Evolutionary conservation across 2,888 invertebrate species (phyloP).

Genomic region (Oxycera nigricornis): DNA sequence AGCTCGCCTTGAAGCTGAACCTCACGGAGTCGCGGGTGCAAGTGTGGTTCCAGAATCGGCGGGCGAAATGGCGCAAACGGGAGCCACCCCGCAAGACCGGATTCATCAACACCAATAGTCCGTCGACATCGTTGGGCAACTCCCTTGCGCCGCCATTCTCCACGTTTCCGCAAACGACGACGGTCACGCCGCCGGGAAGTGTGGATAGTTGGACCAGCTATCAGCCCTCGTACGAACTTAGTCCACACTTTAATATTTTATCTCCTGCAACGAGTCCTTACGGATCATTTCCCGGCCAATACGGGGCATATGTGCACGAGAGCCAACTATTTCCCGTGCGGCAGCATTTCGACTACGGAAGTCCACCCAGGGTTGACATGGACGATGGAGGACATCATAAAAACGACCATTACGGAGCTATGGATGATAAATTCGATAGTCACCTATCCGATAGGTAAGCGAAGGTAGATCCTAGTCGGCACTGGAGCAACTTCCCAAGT

Average conservation of each 20-base stretch:
- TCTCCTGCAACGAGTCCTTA: slow-evolving; percentile 74
- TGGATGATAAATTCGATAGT: slow-evolving; percentile 58
- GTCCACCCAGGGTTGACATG: slow-evolving; percentile 60
- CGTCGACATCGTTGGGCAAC: slow-evolving; percentile 67
- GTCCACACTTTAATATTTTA: slow-evolving; percentile 76
- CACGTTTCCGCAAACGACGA: slow-evolving; percentile 68
- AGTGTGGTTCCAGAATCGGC: slow-evolving; percentile 71
- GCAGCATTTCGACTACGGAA: slow-evolving; percentile 66
- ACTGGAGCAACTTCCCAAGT: not conserved
- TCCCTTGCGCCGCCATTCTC: slow-evolving; percentile 67
- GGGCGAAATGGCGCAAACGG: slow-evolving; percentile 93
- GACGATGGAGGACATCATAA: slow-evolving; percentile 59
- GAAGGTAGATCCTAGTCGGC: not conserved
- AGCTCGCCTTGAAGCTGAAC: slow-evolving; percentile 87
- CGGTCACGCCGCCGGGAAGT: slow-evolving; percentile 68
- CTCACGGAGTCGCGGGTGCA: slow-evolving; percentile 81
- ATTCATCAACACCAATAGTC: slow-evolving; percentile 75
- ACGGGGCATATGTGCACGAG: slow-evolving; percentile 75
- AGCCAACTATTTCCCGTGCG: slow-evolving; percentile 74
- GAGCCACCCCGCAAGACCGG: slow-evolving; percentile 92
- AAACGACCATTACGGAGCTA: slow-evolving; percentile 67
- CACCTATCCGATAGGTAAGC: slow-evolving; percentile 53
- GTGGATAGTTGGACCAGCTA: slow-evolving; percentile 80
- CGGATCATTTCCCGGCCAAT: slow-evolving; percentile 70
- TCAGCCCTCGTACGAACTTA: slow-evolving; percentile 78